Conservation (phyloP, 1,140 invertebrate species). For the Lanistes nyassanus region DNA sequence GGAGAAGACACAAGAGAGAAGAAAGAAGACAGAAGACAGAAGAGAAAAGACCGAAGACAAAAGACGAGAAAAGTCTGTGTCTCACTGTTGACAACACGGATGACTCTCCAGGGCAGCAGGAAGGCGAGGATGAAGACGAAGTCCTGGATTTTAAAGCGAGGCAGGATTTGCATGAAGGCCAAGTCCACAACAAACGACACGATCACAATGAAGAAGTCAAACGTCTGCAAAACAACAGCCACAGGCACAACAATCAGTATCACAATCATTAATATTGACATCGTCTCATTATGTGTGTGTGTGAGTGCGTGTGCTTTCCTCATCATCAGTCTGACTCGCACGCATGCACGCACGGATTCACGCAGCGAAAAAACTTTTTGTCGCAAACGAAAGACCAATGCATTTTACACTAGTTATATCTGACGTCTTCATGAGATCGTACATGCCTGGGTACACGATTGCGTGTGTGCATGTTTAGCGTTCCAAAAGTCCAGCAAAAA, state of each 20-base stretch:
- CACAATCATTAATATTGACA: neutral
- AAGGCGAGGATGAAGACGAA: slow-evolving; percentile 57
- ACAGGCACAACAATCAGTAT: neutral
- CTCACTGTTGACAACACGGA: slow-evolving; percentile 62
- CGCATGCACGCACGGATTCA: neutral
- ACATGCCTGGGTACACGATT: no score
- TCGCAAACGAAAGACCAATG: no score
- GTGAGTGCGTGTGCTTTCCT: neutral
- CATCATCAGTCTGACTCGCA: neutral
- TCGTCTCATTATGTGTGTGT: neutral
- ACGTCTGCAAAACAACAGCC: slow-evolving; percentile 47
- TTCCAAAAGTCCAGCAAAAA: no score
- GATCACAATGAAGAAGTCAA: slow-evolving; percentile 54
- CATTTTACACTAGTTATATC: no score
- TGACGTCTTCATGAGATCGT: no score
- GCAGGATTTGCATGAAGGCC: slow-evolving; percentile 53
- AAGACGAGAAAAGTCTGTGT: slow-evolving; percentile 1
- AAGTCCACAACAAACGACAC: slow-evolving; percentile 57
- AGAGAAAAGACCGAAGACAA: no score
- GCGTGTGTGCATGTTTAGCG: no score
- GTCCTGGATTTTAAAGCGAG: slow-evolving; percentile 51
- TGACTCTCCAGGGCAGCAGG: slow-evolving; percentile 59
- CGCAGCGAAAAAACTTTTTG: slow-evolving; percentile 1
- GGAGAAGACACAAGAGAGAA: no score
- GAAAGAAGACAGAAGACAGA: no score